Evolutionary conservation across 2,888 invertebrate genomes (phyloP).

Genomic region (Graphium colonna): DNA sequence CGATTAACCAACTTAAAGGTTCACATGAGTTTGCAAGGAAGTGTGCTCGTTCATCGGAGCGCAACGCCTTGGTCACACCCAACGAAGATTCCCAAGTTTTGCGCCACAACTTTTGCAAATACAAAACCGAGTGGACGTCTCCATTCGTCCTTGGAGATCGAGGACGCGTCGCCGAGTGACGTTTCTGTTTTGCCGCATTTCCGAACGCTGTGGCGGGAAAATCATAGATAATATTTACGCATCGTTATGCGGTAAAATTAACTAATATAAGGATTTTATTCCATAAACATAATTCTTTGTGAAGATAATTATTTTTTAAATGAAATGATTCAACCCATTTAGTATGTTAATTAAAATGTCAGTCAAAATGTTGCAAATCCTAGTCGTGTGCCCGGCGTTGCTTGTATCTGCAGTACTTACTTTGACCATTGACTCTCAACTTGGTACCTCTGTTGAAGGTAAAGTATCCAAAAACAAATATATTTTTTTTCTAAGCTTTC

Average conservation of each 20-base stretch:
- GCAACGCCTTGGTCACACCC: conserved; percentile 55
- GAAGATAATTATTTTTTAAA: conserved; percentile 5
- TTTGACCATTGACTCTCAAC: conserved; percentile 65
- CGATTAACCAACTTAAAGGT: conserved; percentile 61
- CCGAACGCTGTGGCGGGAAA: conserved; percentile 30
- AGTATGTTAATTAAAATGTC: conserved; percentile 35
- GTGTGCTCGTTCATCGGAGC: conserved; percentile 52
- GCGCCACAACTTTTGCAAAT: conserved; percentile 68
- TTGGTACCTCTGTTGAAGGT: conserved; percentile 74
- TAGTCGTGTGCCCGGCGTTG: conserved; percentile 60
- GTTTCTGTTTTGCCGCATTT: conserved; percentile 13
- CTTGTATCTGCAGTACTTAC: conserved; percentile 63
- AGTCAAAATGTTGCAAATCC: conserved; percentile 58
- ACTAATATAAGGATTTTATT: no score
- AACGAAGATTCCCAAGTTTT: conserved; percentile 55
- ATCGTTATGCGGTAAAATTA: neutral
- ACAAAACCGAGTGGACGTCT: conserved; percentile 59
- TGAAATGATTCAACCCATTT: conserved; percentile 18
- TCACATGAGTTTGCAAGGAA: conserved; percentile 61
- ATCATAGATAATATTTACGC: neutral
- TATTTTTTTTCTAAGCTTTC: no score
- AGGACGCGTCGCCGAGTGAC: conserved; percentile 31
- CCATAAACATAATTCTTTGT: neutral
- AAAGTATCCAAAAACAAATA: conserved; percentile 32
- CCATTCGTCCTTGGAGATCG: conserved; percentile 37